These are phyloP conservation scores for Corythornis leucogaster DNA, from an alignment of 2,797 vertebrate genomes.

Conservation along the genomic window DNA sequence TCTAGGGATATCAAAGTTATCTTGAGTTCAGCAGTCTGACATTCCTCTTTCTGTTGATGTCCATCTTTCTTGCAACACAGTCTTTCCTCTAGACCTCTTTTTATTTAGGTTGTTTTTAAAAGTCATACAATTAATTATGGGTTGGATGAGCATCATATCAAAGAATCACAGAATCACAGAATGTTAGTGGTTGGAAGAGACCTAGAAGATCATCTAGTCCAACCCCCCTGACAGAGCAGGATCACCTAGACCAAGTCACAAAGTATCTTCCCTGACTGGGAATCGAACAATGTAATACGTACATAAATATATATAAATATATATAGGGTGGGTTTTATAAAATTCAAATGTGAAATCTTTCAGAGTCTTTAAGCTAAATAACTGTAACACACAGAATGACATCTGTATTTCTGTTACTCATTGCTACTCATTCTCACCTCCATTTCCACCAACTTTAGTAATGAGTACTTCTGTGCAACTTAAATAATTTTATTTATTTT, in stretches of 20 bases:
- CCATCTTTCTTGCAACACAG: neutral
- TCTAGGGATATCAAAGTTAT: constrained; percentile 1
- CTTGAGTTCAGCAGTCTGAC: neutral
- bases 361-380: neutral
- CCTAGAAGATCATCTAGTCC: no score
- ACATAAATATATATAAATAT: neutral
- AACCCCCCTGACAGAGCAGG: no score
- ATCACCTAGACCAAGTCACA: no score
- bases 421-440: neutral
- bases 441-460: neutral
- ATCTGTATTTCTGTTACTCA: neutral
- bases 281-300: neutral
- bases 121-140: neutral
- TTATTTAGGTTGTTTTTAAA: neutral
- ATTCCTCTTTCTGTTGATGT: neutral
- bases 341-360: neutral
- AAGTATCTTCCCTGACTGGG: no score
- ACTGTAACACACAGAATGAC: neutral
- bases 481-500: neutral
- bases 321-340: neutral
- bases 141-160: neutral
- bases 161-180: no score
- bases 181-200: no score
- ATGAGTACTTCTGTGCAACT: neutral
- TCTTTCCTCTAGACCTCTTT: neutral